Conservation (phyloP, 1,140 invertebrate genomes). For the Aphis craccivora region DNA sequence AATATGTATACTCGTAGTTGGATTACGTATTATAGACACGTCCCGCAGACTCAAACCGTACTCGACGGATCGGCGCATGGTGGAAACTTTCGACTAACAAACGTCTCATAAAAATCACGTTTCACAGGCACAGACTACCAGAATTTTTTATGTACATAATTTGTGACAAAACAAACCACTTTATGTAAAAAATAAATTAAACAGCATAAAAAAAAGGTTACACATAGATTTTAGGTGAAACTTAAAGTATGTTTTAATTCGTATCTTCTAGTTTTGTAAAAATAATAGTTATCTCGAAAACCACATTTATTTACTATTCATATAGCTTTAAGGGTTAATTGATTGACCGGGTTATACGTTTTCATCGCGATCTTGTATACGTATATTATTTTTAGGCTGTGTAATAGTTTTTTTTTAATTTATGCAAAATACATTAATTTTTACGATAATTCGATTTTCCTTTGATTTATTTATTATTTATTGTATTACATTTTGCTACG, state of each 20-base stretch:
- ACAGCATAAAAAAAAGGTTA: background rate
- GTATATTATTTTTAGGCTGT: background rate
- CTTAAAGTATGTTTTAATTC: background rate
- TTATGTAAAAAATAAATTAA: background rate
- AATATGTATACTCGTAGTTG: background rate
- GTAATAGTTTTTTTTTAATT: background rate
- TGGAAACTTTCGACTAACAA: background rate
- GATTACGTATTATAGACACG: conserved; percentile 3
- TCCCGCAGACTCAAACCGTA: background rate
- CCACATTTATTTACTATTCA: background rate
- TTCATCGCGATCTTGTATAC: background rate
- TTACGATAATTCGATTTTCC: background rate
- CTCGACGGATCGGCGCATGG: background rate
- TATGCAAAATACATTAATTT: background rate
- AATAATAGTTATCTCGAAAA: background rate
- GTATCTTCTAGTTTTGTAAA: background rate
- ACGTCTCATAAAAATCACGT: background rate
- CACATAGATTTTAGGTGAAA: background rate
- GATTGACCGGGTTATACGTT: background rate
- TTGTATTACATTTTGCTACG: background rate
- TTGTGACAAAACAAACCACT: background rate
- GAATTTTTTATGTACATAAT: background rate
- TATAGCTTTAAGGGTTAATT: background rate
- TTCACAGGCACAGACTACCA: background rate
- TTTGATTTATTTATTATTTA: background rate